Evolutionary conservation across 2,113 vertebrate species (phyloP), one percentile per base, ranked within the genome.

Genomic region (Caretta caretta): DNA sequence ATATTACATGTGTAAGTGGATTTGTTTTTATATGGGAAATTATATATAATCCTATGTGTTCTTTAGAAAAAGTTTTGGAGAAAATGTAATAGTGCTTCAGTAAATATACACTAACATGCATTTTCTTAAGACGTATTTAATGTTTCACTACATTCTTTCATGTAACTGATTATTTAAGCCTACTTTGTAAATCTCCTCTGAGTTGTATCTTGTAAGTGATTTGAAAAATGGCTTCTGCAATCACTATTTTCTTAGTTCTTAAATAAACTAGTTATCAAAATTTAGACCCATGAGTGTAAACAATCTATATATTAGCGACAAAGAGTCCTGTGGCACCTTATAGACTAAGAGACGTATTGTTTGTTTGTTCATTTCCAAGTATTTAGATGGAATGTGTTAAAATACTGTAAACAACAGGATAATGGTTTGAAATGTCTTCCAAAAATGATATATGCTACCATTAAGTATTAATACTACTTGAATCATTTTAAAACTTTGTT

Each of bases 21-120:
- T 94, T 88, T 96, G 94, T 90, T 95, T 98, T 95, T 93, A 50
- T 94, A 95, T 81, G 87, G 95, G 96, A 96, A 96, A 94, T 90
- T 87, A 62, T 0, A 2, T 94, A 38, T 86, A 86, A 92, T 69
- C 65, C 81, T 59, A 19, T 80, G 95, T 87, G 42, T 79, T 86
- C n/a, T 78, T 90, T 87, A 84, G 53, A 87, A 76, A 83, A 96
- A 82, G 49, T 94, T 90, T 53, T 93, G 85, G 89, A 50, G 87
- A 57, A 86, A 94, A 75, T 93, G 0, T 35, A 88, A 78, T 90
- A 35, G 7, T 80, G 88, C 80, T 97, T 93, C 59, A 86, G 6
- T 79, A 95, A 89, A 81, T 86, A 91, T 78, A 92, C 69, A 62
- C 42, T 89, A 69, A 16, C 54, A 83, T 91, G 46, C 20, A 29